Percentiles rank a stretch among this genome's conserved stretches.
Conservation (phyloP, 2,797 vertebrate genomes). For the Lithobates sylvaticus region DNA sequence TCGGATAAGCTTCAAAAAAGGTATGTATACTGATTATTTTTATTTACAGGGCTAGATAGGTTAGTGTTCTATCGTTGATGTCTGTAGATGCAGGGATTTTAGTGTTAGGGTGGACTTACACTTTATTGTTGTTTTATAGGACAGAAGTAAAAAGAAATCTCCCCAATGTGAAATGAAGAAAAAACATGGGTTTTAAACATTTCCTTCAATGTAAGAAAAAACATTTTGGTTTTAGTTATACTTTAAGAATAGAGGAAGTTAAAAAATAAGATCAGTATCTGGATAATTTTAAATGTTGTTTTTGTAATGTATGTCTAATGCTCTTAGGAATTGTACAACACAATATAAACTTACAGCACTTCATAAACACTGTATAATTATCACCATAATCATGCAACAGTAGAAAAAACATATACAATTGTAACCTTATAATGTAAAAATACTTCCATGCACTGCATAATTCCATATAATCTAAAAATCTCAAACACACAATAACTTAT, state of each 20-base stretch:
- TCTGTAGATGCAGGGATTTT: too few relatives aligned
- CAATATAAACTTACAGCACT: not conserved
- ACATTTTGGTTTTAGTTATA: not conserved
- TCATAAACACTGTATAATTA: not conserved
- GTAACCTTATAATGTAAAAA: not conserved
- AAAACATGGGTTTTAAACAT: too few relatives aligned
- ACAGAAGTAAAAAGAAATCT: too few relatives aligned
- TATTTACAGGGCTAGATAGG: too few relatives aligned
- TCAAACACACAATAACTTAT: conserved; percentile 13
- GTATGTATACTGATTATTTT: too few relatives aligned
- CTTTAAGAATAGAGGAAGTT: not conserved
- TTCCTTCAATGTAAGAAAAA: too few relatives aligned
- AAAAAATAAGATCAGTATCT: not conserved
- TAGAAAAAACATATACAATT: not conserved
- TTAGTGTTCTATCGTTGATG: too few relatives aligned
- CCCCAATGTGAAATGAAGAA: too few relatives aligned
- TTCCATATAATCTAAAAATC: not conserved
- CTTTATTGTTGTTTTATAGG: too few relatives aligned
- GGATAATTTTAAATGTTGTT: not conserved
- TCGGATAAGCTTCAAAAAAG: too few relatives aligned
- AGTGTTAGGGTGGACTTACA: too few relatives aligned
- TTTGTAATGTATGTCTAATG: not conserved
- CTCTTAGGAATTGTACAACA: not conserved
- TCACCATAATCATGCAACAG: not conserved
- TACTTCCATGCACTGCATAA: not conserved